Evolutionary conservation across 2,113 vertebrate species (phyloP).

Genomic region (Garra rufa): DNA sequence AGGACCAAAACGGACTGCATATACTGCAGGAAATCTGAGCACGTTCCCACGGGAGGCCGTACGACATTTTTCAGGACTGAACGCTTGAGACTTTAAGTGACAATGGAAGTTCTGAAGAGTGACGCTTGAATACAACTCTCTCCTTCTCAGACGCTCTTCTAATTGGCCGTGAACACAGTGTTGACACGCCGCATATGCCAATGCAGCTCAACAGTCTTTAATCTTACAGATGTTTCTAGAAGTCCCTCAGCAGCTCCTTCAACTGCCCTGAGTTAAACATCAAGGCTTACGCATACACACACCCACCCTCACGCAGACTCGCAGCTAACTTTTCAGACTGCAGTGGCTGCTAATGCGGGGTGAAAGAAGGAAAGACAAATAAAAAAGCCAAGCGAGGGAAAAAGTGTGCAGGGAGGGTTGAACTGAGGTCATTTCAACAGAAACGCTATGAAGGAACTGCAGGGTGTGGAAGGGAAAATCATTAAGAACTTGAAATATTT

Average conservation of each 20-base stretch:
- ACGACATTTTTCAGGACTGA: not conserved
- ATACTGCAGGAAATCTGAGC: constrained; percentile 37
- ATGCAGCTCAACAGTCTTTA: constrained; percentile 52
- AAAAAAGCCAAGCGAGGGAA: constrained; percentile 7
- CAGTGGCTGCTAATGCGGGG: not conserved
- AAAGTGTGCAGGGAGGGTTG: constrained; percentile 32
- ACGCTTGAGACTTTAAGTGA: constrained; percentile 39
- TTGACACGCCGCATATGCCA: constrained; percentile 44
- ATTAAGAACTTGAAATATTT: not conserved
- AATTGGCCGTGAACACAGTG: constrained; percentile 56
- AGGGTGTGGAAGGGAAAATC: not conserved
- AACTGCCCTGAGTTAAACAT: constrained; percentile 54
- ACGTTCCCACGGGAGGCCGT: constrained; percentile 25
- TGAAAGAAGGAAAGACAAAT: constrained; percentile 13
- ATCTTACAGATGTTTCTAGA: constrained; percentile 49
- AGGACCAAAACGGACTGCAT: constrained; percentile 12
- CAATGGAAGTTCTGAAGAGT: constrained; percentile 40
- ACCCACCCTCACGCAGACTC: constrained; percentile 25
- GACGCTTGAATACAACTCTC: constrained; percentile 20
- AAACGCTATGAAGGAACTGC: not conserved
- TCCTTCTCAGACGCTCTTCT: constrained; percentile 33
- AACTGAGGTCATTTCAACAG: constrained; percentile 8
- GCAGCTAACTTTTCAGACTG: constrained; percentile 8
- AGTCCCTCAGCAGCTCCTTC: constrained; percentile 51
- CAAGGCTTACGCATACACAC: constrained; percentile 32